Evolutionary conservation across 2,888 invertebrate genomes (phyloP), one percentile per base, ranked within the genome.

Genomic region (Xestobium rufovillosum): DNA sequence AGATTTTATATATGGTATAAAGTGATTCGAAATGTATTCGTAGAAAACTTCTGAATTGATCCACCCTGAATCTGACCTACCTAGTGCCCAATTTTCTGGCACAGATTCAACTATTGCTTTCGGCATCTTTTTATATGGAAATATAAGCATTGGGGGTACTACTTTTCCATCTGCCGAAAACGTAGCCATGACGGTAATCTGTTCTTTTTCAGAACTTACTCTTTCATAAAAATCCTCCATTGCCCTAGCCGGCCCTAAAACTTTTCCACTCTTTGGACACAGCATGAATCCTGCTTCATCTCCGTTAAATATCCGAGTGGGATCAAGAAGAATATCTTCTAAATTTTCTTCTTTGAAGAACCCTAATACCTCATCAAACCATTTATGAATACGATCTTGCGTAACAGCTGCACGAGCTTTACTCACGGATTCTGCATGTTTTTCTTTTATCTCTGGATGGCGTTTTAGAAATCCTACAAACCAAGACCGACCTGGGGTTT

Each of bases 331-430:
- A 15, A 14, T 13, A 4, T 17, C 3, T 25, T 23, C 16, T 4
- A 33, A 13, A 6, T 37, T 32, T 11, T 31, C 16, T 32, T 32
- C 25, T 31, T 31, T 33, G 3, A 16, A 25, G 10, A 14, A 37
- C 4, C 13, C 15, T 29, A 23, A 23, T 23, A 37, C 26, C 10
- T 37, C 31, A 14, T 34, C 31, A 37, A 37, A 37, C 30, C 15
- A 14, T 6, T 14, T 6, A 9, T 31, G 14, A 28, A 43, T 44
- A 14, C 38, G 28, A 34, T 40, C 32, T 26, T 34, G 14, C 2
- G 40, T 42, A 10, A 44, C 39, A 13, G 39, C 45, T 30, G 38
- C 40, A n/a, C 42, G 26, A 26, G 41, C 34, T 11, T 45, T 45
- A 16, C 36, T 39, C 3, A 45, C 15, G 14, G 34, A 23, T 34